Base-by-base conservation (phyloP, 2,888 invertebrate genomes). In the Galerucella nymphaeae region DNA sequence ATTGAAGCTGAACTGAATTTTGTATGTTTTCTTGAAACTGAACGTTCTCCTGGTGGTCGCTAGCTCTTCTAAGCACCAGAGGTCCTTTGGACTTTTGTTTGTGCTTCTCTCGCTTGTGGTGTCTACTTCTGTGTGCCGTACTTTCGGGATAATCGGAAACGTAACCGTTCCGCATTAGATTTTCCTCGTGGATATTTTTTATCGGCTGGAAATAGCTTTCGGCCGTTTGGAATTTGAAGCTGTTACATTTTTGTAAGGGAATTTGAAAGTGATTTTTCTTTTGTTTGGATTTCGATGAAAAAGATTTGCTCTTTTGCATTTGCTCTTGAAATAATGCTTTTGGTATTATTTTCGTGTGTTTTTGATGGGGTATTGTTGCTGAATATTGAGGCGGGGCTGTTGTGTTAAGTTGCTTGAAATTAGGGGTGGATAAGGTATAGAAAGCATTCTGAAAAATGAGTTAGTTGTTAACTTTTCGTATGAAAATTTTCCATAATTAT, bases 181-280 rank as follows among this genome's bases (percentile, higher is more conserved):
- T 85, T 75, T 87, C 86, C 75, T 87, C 86, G 80, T 90, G 88
- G 78, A 90, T 90, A 80, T 90, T 90, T 80, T 90, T 89, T 77
- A 91, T 90, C 8, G 91, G 91, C 86, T 91, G 91, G 79, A 91
- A 91, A 80, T 91, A 91, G 81, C 90, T 91, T 76, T 87, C 87
- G 41, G 87, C 86, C 69, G 87, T 87, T 84, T 87, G 87, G 76
- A 86, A 86, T 76, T 86, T 86, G 82, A 91, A 91, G 83, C 91
- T 91, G 84, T 91, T 90, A 80, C 91, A 90, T 83, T 91, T 91
- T 83, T 91, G 91, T 55, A 91, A 83, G 2, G 90, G 90, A 79
- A 90, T 90, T 88, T 91, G 90, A 78, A 91, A 90, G 77, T 90
- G 90, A 77, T 90, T 89, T 86, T 91, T 91, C 87, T 90, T 90